Evolutionary conservation across 1,140 invertebrate species (phyloP).

Genomic region (Hormaphis cornu): DNA sequence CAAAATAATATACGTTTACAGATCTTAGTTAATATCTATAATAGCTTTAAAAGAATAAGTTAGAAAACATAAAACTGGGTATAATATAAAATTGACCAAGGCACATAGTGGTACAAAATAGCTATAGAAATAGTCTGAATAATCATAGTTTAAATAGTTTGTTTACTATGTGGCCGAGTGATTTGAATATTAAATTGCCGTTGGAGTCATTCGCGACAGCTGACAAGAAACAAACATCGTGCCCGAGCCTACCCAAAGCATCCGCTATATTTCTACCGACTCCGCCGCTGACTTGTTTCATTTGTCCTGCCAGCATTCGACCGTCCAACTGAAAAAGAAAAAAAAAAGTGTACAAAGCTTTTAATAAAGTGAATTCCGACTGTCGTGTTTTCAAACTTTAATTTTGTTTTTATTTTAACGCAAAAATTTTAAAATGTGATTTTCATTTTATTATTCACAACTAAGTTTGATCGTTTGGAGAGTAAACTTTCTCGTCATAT

Average conservation of each 20-base stretch:
- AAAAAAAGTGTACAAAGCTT: background rate
- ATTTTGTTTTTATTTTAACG: too few relatives aligned
- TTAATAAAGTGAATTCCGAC: background rate
- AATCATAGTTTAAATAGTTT: background rate
- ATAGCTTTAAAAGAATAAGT: too few relatives aligned
- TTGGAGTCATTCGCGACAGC: constrained; percentile 64
- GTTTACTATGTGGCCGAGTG: constrained; percentile 12
- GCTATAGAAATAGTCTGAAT: too few relatives aligned
- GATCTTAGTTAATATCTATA: too few relatives aligned
- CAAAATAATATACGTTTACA: too few relatives aligned
- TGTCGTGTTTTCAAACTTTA: too few relatives aligned
- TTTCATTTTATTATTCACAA: background rate
- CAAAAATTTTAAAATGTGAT: too few relatives aligned
- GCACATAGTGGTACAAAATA: too few relatives aligned
- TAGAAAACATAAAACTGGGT: too few relatives aligned
- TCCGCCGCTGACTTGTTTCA: constrained; percentile 63
- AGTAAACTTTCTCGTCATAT: background rate
- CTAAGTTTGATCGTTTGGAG: background rate
- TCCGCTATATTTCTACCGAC: constrained; percentile 88
- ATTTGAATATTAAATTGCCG: constrained; percentile 36
- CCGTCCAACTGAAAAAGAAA: constrained; percentile 57
- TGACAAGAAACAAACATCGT: constrained; percentile 61
- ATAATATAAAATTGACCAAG: too few relatives aligned
- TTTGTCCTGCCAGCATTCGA: constrained; percentile 58
- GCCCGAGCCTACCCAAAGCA: constrained; percentile 61